These are phyloP conservation scores for Merodon equestris DNA, from an alignment of 2,888 invertebrate species.

Conservation along the genomic window DNA sequence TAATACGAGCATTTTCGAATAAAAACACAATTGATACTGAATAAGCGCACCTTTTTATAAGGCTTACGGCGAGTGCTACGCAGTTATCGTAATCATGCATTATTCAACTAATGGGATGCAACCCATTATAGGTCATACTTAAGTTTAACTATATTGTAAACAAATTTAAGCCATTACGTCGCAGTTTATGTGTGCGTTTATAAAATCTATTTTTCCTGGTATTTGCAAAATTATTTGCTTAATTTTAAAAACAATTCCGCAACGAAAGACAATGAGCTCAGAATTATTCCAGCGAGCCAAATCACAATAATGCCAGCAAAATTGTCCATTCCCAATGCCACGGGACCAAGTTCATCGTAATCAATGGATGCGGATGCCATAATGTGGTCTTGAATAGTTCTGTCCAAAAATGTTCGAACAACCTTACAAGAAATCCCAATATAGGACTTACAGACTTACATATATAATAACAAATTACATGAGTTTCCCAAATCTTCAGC, in stretches of 20 bases:
- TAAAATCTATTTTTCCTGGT: no score
- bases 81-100: no score
- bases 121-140: no score
- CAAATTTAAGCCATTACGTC: no score
- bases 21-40: no score
- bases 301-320: slow-evolving; percentile 74
- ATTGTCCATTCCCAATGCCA: slow-evolving; percentile 72
- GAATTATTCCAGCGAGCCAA: slow-evolving; percentile 72
- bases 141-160: no score
- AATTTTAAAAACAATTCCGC: slow-evolving; percentile 64
- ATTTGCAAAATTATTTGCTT: no score
- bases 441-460: neutral
- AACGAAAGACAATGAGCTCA: slow-evolving; percentile 70
- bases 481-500: slow-evolving; percentile 83
- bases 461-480: slow-evolving; percentile 68
- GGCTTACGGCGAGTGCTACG: no score
- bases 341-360: slow-evolving; percentile 71
- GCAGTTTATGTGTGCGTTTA: no score
- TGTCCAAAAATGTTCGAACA: slow-evolving; percentile 69
- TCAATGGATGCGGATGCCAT: slow-evolving; percentile 69
- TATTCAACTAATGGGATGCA: neutral
- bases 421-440: slow-evolving; percentile 2
- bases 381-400: slow-evolving; percentile 72
- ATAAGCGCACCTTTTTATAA: no score
- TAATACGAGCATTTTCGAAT: no score